phyloP scores from a whole-genome alignment of 2,113 vertebrate species.

The Neopipo cinnamomea region DNA sequence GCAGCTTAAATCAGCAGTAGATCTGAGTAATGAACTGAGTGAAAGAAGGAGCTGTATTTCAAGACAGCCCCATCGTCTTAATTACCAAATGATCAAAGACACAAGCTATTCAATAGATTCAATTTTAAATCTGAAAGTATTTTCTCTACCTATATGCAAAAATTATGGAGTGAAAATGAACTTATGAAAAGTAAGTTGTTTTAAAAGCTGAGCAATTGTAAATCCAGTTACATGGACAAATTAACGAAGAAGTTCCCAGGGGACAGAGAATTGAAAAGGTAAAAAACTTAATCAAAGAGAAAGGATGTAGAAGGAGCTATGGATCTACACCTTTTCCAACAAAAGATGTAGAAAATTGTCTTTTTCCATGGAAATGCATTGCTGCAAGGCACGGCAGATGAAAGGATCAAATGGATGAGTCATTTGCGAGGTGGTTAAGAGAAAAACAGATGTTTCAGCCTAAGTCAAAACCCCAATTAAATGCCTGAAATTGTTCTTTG shows the following conservation, averaged over 20 bases:
- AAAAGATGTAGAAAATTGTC: neutral
- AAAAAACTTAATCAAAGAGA: neutral
- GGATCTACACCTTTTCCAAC: neutral
- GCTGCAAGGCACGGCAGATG: constrained; percentile 8
- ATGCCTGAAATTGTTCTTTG: neutral
- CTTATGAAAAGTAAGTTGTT: neutral
- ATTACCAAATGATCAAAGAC: neutral
- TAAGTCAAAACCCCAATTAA: neutral
- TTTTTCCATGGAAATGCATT: neutral
- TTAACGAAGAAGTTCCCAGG: neutral
- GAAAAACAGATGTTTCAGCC: neutral
- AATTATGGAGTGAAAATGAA: neutral
- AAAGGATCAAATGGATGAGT: neutral
- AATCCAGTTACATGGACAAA: neutral
- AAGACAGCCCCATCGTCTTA: neutral
- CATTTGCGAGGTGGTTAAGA: neutral
- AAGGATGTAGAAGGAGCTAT: neutral
- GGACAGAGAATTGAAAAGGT: neutral
- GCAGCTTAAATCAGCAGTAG: neutral
- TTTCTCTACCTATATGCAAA: neutral
- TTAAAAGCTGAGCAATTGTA: neutral
- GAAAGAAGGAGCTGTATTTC: neutral
- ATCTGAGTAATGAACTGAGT: neutral
- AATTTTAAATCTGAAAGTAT: neutral
- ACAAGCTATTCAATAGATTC: neutral